phyloP scores from a whole-genome alignment of 2,113 vertebrate genomes.

The Nematolebias whitei region DNA sequence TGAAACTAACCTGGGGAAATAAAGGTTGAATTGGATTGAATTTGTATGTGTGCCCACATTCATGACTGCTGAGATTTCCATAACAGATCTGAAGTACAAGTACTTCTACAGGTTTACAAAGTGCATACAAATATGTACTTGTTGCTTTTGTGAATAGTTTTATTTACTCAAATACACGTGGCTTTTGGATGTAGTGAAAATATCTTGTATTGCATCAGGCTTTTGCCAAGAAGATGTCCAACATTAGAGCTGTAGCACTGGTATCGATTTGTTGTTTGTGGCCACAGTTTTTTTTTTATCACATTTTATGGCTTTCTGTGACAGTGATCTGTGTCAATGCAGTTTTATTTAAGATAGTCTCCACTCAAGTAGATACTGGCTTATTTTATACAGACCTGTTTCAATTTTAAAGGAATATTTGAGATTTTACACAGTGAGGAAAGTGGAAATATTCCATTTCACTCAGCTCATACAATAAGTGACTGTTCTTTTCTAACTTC shows the following conservation, averaged over 20 bases:
- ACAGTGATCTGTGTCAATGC: neutral
- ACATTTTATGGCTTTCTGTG: neutral
- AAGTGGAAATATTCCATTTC: neutral
- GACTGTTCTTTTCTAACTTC: neutral
- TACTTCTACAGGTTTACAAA: too few species aligned
- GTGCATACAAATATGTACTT: neutral
- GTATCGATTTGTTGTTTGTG: too few species aligned
- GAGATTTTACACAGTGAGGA: neutral
- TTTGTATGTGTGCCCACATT: neutral
- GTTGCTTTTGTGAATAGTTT: too few species aligned
- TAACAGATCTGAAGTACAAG: neutral
- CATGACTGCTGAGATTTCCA: neutral
- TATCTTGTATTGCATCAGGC: too few species aligned
- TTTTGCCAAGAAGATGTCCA: too few species aligned
- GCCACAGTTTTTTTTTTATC: neutral
- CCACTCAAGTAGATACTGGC: too few species aligned
- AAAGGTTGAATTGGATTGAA: too few species aligned
- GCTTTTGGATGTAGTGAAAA: too few species aligned
- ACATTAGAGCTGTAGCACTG: too few species aligned
- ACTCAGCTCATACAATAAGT: neutral
- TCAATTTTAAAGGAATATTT: neutral
- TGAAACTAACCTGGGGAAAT: too few species aligned
- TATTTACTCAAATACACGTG: too few species aligned
- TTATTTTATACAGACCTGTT: neutral
- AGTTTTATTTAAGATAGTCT: neutral